These are phyloP conservation scores for Candidula unifasciata DNA, from an alignment of 2,888 invertebrate genomes.

Conservation along the genomic window DNA sequence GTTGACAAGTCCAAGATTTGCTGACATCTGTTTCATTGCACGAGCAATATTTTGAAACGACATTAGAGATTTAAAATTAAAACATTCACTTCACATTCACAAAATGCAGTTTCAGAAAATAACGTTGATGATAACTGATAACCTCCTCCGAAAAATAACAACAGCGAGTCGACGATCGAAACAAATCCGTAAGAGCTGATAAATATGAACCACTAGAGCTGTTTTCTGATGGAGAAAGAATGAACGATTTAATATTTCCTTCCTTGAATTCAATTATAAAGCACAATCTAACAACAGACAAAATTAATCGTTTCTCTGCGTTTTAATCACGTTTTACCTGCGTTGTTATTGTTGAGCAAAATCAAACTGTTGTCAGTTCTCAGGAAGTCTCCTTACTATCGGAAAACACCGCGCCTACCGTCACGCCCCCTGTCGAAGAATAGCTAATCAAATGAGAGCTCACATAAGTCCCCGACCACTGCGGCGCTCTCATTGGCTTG, in stretches of 20 bases:
- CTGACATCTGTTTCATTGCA: too few relatives aligned
- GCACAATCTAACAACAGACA: constrained; percentile 21
- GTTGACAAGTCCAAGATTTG: too few relatives aligned
- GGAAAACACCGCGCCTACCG: neutral
- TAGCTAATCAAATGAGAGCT: constrained; percentile 6
- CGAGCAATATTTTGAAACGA: too few relatives aligned
- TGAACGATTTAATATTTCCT: neutral
- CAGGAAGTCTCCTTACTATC: neutral
- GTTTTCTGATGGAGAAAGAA: neutral
- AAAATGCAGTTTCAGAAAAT: too few relatives aligned
- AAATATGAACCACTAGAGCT: neutral
- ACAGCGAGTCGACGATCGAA: too few relatives aligned
- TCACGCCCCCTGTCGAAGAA: constrained; percentile 11
- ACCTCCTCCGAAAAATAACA: too few relatives aligned
- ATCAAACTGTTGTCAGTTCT: constrained; percentile 8
- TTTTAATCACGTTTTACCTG: constrained; percentile 39
- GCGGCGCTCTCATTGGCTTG: constrained; percentile 18
- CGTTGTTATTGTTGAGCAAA: neutral
- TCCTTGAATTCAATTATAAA: neutral
- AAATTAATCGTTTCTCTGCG: constrained; percentile 48
- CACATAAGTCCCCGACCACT: neutral
- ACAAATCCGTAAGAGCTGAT: neutral
- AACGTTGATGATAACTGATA: too few relatives aligned
- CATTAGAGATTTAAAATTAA: too few relatives aligned
- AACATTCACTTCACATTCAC: too few relatives aligned